Conservation (phyloP, 2,888 invertebrate genomes). For the Philaethria dido region DNA sequence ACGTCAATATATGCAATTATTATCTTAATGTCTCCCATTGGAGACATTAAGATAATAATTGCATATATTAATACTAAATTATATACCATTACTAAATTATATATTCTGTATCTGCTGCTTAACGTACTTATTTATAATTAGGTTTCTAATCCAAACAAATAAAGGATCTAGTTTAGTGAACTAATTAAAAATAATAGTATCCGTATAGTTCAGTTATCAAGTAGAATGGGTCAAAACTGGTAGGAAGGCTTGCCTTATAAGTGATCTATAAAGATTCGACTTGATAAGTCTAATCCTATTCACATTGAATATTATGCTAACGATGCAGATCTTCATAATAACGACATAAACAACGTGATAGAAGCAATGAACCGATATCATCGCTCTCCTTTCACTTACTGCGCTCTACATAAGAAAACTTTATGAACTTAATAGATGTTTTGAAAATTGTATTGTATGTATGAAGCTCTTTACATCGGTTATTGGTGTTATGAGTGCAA, state of each 20-base stretch:
- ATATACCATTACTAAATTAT: no score
- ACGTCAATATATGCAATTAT: no score
- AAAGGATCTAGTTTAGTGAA: neutral
- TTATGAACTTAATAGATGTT: slow-evolving; percentile 7
- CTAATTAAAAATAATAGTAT: slow-evolving; percentile 23
- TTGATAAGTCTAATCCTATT: slow-evolving; percentile 34
- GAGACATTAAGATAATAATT: no score
- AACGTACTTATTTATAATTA: neutral
- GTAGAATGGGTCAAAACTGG: slow-evolving; percentile 2
- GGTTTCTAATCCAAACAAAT: neutral
- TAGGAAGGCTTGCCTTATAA: slow-evolving; percentile 24
- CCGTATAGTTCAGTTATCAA: slow-evolving; percentile 1
- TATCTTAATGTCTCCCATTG: no score
- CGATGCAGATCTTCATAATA: slow-evolving; percentile 43
- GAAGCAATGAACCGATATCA: slow-evolving; percentile 36
- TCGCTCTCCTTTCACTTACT: slow-evolving; percentile 39
- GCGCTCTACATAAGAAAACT: slow-evolving; percentile 13
- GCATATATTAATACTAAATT: no score
- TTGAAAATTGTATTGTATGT: no score
- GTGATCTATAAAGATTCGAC: slow-evolving; percentile 34
- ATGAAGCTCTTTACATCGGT: no score
- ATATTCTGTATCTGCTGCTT: neutral
- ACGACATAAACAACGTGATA: slow-evolving; percentile 40
- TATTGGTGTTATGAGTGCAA: neutral
- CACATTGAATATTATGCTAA: slow-evolving; percentile 39